Evolutionary conservation across 2,797 vertebrate species (phyloP).

Genomic region (Octomys mimax): DNA sequence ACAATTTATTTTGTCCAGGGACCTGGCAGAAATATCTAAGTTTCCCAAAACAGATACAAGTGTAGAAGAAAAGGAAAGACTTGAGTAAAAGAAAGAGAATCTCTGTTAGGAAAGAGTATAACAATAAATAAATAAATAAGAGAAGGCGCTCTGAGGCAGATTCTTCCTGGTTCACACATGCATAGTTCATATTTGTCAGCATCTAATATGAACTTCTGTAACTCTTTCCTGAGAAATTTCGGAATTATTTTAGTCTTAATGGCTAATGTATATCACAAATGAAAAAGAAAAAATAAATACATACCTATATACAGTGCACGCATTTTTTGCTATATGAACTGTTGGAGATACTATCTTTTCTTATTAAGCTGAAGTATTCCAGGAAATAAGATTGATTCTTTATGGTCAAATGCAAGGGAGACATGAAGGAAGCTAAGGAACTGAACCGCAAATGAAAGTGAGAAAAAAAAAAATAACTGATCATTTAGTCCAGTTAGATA

Average conservation of each 20-base stretch:
- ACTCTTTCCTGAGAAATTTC: background rate
- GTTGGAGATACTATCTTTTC: background rate
- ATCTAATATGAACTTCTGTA: background rate
- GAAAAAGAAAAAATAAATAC: background rate
- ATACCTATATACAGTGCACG: background rate
- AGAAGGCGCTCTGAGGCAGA: background rate
- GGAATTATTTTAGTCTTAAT: background rate
- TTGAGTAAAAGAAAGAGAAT: background rate
- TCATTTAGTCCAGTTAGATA: background rate
- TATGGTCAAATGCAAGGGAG: background rate
- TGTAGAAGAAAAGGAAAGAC: background rate
- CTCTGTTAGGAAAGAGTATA: background rate
- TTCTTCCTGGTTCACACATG: background rate
- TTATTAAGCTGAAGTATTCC: background rate
- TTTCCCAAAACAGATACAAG: background rate
- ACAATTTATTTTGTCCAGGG: background rate
- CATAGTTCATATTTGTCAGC: background rate
- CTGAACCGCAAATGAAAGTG: background rate
- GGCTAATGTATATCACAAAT: background rate
- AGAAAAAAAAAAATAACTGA: background rate
- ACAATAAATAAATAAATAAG: too few species aligned
- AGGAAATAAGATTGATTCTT: background rate
- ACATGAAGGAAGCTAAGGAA: background rate
- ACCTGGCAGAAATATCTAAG: background rate
- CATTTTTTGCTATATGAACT: background rate